Base-by-base conservation (phyloP, 2,797 vertebrate genomes). In the Spinus pinus region DNA sequence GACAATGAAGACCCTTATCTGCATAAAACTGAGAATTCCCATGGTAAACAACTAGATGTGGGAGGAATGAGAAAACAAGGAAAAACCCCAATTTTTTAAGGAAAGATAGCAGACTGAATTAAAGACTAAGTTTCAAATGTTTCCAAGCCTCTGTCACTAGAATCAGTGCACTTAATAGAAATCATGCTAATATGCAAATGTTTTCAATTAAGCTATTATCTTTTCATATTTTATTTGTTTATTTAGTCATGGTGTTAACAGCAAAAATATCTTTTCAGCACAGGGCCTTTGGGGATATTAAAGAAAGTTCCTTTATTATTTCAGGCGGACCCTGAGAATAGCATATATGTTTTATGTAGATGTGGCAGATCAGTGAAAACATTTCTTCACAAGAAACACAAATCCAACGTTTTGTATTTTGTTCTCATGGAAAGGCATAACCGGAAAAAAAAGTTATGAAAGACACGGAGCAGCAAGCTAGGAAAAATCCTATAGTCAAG, bases 191-290 rank as follows among this genome's bases (percentile, higher is more conserved):
- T 84, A 92, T 86, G 86, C 41, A 86, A 94, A 88, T 88, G 56
- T 90, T 95, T 95, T 75, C 73, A 92, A 90, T 92, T 90, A 65
- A 84, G 70, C 66, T 92, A 79, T 81, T 93, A 72, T 75, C 41
- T 93, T 93, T 95, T 88, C 31, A 64, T 84, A 72, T 84, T 94
- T 86, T 83, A 82, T 88, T 96, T 88, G 74, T 80, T 91, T 96
- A 78, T 86, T 91, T 92, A 91, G 83, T 88, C 57, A 91, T 54
- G 25, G 70, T 69, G 78, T 86, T 93, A 94, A 90, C 64, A 86
- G 28, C 39, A 75, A 82, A 91, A 94, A 56, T 73, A 61, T 85
- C 51, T 72, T 64, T 71, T 71, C 81, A 82, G 66, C 57, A 70
- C 50, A 77, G 31, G 47, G 69, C 72, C 91, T 95, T 91, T 0